Evolutionary conservation across 1,140 invertebrate genomes (phyloP), one percentile per base, ranked within the genome.

Genomic region (Trinorchestia longiramus): DNA sequence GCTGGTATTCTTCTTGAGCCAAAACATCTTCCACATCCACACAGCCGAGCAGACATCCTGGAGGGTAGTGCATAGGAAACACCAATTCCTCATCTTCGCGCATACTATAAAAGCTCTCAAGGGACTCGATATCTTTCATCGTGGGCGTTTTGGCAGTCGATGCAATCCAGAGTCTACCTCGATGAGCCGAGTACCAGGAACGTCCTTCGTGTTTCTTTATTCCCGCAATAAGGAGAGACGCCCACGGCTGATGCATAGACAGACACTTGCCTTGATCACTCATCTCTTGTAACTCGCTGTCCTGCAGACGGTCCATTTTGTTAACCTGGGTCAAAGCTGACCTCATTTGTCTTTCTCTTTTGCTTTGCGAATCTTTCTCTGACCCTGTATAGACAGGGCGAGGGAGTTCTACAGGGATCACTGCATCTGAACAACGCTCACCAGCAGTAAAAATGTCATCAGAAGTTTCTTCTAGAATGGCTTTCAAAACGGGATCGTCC

Each of bases 171-270:
- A 99, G 97, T 94, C 98, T 97, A 4, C 99, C 99, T 97, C 99
- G 98, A 97, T 99, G 99, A 91, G 98, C 97, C 0, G 98, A 98
- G 97, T 99, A 99, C 99, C 99, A 99, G 42, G 98, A 98, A 96
- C 99, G 98, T 87, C 99, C 99, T 98, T 99, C 99, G 97, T 99
- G 99, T 90, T 96, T 98, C 98, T 99, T 99, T 96, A 99, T 99
- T 95, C 99, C 99, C 43, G 98, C 98, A 6, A 99, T 98, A 0
- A 99, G 97, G 43, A 99, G 97, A 0, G 99, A 99, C 19, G 99
- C 99, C 98, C 98, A 99, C 0, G 99, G 99, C 97, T 99, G 99
- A 97, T 99, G 99, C 98, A 99, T 98, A 97, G 99, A 99, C 15
- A 99, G 97, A 97, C 99, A 99, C 96, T 98, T 97, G 0, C 99